Evolutionary conservation across 1,140 invertebrate species (phyloP).

Genomic region (Apolygus lucorum): DNA sequence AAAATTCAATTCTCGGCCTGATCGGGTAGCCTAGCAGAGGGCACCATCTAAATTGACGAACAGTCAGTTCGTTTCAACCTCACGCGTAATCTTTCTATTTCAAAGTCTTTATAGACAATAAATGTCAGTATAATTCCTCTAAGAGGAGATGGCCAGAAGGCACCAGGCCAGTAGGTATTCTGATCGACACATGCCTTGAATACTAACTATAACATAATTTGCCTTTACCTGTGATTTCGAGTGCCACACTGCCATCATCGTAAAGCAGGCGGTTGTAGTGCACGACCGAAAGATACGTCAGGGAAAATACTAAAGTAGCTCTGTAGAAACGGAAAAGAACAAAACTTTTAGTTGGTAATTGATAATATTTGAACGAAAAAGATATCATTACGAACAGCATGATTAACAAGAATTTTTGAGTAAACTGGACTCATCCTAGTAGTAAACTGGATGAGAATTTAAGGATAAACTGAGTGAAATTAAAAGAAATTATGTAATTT

Average conservation of each 20-base stretch:
- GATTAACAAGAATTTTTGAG: neutral
- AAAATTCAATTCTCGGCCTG: no score
- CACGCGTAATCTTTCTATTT: no score
- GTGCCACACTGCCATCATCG: constrained; percentile 75
- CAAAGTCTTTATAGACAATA: no score
- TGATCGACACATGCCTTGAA: no score
- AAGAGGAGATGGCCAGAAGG: no score
- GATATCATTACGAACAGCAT: neutral
- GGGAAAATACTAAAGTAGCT: constrained; percentile 59
- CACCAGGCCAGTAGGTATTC: no score
- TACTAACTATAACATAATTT: no score
- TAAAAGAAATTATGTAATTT: neutral
- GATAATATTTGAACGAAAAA: neutral
- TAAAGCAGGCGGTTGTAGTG: constrained; percentile 81
- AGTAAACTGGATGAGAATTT: neutral
- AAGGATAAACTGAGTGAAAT: neutral
- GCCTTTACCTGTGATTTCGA: constrained; percentile 78
- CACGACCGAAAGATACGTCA: constrained; percentile 73
- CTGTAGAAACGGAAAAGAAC: constrained; percentile 44
- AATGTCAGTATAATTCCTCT: no score
- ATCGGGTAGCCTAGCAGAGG: no score
- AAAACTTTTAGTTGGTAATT: no score
- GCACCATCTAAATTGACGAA: no score
- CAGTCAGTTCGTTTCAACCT: no score
- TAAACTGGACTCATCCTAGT: neutral